Base-by-base conservation (phyloP, 2,888 invertebrate species). In the Netelia fuscicornis region DNA sequence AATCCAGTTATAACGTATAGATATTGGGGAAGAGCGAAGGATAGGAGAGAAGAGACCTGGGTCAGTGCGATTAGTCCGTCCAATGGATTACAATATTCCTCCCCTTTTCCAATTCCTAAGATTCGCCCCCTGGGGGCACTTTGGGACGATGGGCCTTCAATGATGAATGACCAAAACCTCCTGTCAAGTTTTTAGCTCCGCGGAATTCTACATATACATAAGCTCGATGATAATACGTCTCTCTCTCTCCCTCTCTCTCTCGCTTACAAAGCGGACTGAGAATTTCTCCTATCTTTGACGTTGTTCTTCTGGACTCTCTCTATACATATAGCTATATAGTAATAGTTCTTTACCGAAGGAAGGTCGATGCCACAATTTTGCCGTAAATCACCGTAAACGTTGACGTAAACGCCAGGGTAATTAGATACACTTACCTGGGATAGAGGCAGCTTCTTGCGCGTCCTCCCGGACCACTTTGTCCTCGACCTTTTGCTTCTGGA, bases 121-220 rank as follows among this genome's bases (percentile, higher is more conserved):
- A 86, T 79, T 58, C 87, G 89, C 81, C 68, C 88, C 92, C 92
- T 90, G 86, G 86, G 90, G 93, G 89, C 91, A 88, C 89, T 85
- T 86, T 87, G 88, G 87, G 91, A 91, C 89, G 88, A 88, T 86
- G 85, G 71, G 48, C 5, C 75, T 68, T 76, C 87, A 72, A 89
- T 93, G 93, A 93, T 93, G 91, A 93, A 93, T 92, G 93, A 93
- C 92, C 92, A 91, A 93, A 93, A 91, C 90, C 88, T 90, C 91
- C 89, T 87, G 88, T 88, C 87, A 88, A 85, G 88, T 91, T 91
- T 90, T 91, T 89, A 89, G 82, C 89, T 48, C 48, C 87, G 83
- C 84, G 88, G 82, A 37, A 25, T 81, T 58, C 30, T 37, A 25
- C 56, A 37, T 25, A 75, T 64, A 54, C 23, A 60, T 54, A 37